Percentiles rank a stretch among this genome's conserved stretches.
Evolutionary conservation across 2,888 invertebrate species (phyloP).

Genomic region (Lasioglossum figueresi): DNA sequence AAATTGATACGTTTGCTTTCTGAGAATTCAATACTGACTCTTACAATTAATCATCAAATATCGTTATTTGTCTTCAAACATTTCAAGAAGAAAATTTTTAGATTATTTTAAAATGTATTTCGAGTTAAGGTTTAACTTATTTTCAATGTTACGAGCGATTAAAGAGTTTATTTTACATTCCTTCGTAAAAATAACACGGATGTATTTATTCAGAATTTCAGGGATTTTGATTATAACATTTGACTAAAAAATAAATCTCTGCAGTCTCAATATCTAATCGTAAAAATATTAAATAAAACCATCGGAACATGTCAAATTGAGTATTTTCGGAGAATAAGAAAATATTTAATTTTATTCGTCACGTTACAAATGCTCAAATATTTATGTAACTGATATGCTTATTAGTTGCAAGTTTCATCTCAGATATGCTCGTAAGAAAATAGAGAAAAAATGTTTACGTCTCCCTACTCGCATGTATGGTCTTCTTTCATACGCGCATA

Average conservation of each 20-base stretch:
- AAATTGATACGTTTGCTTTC: neutral
- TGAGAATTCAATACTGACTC: neutral
- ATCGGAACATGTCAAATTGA: neutral
- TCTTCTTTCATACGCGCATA: conserved; percentile 9
- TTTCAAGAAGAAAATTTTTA: no score
- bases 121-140: neutral
- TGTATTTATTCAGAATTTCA: neutral
- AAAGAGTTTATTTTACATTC: neutral
- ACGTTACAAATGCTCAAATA: neutral
- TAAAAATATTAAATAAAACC: neutral
- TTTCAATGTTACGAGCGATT: neutral
- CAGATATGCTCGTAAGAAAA: neutral
- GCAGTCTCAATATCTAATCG: neutral
- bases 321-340: neutral
- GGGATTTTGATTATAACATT: neutral
- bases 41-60: neutral
- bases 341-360: neutral
- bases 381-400: neutral
- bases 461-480: neutral
- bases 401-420: no score
- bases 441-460: neutral
- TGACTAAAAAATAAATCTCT: neutral
- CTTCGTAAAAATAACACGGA: neutral
- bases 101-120: neutral
- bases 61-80: neutral